phyloP scores from a whole-genome alignment of 1,140 invertebrate species.

The Rhagoletis zephyria region DNA sequence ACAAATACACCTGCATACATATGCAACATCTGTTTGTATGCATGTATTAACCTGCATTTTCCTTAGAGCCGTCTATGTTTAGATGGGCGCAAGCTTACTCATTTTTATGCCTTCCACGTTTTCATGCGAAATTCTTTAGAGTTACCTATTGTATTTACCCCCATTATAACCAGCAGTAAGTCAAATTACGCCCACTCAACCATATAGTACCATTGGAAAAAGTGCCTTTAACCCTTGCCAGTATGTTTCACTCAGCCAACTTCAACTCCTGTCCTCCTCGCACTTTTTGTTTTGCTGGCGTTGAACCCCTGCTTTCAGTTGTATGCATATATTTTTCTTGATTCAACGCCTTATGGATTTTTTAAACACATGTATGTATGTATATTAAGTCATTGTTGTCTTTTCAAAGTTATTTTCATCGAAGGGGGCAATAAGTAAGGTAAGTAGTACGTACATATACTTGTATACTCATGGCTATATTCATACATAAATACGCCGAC shows the following conservation, averaged over 20 bases:
- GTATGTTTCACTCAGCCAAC: background rate
- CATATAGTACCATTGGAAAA: background rate
- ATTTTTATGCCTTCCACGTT: background rate
- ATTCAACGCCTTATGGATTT: background rate
- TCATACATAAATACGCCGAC: background rate
- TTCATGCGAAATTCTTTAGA: background rate
- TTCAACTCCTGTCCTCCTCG: background rate
- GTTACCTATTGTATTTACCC: background rate
- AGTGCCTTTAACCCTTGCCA: background rate
- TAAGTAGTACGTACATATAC: slow-evolving; percentile 5
- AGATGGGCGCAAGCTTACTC: background rate
- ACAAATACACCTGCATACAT: background rate
- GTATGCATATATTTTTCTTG: background rate
- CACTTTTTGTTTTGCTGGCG: background rate
- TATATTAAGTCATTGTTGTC: slow-evolving; percentile 17
- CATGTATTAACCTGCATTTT: background rate
- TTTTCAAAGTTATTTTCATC: background rate
- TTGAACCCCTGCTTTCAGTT: slow-evolving; percentile 19
- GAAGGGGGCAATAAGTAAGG: slow-evolving; percentile 11
- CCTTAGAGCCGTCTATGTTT: background rate
- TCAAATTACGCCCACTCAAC: background rate
- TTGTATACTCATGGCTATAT: background rate
- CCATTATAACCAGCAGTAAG: slow-evolving; percentile 6
- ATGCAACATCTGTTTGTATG: too few species aligned
- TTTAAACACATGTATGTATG: background rate